These are phyloP conservation scores for Echinops telfairi DNA, from an alignment of 2,113 vertebrate genomes.

Conservation along the genomic window DNA sequence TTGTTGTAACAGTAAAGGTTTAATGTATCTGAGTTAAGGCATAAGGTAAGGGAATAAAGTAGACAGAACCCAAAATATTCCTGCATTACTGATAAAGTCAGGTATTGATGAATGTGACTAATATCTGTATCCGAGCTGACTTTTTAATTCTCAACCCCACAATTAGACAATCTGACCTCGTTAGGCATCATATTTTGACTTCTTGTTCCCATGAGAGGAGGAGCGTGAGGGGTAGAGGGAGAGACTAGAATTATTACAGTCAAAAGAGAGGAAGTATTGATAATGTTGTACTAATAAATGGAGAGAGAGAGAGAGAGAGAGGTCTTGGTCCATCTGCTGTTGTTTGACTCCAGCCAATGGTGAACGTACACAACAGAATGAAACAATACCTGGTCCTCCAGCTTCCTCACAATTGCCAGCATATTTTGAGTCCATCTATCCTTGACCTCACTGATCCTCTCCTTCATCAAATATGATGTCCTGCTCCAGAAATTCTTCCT, in stretches of 20 bases:
- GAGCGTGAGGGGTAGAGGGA: neutral
- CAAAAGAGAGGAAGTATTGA: neutral
- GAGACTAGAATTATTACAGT: neutral
- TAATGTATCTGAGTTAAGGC: neutral
- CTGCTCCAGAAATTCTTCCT: neutral
- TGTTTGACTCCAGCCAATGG: neutral
- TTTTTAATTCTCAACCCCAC: neutral
- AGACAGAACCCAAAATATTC: neutral
- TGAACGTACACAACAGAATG: neutral
- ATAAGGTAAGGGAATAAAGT: neutral
- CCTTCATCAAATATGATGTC: neutral
- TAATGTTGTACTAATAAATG: too few relatives aligned
- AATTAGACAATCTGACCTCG: neutral
- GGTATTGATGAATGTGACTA: neutral
- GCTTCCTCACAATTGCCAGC: neutral
- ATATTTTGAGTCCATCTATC: neutral
- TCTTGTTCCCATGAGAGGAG: neutral
- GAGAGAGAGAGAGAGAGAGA: too few relatives aligned
- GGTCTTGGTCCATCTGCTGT: neutral
- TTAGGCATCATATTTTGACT: neutral
- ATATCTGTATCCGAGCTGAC: neutral
- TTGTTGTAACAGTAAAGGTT: neutral
- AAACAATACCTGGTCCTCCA: neutral
- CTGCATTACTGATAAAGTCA: slow-evolving; percentile 8
- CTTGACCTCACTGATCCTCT: neutral